Evolutionary conservation across 2,888 invertebrate species (phyloP), one percentile per base, ranked within the genome.

Genomic region (Zelleria hepariella): DNA sequence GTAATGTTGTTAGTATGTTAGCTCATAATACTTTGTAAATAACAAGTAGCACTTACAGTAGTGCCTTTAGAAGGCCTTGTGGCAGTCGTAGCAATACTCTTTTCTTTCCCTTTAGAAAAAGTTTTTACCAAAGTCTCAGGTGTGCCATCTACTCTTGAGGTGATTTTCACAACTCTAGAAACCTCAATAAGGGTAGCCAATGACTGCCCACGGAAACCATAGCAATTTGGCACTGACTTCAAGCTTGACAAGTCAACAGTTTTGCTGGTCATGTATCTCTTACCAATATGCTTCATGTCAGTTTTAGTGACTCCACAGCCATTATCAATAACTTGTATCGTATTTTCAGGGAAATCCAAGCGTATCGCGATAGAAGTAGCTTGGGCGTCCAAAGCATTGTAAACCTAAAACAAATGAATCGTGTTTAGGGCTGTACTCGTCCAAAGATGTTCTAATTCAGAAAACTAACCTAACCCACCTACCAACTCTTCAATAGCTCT

Each of bases 241-340:
- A 93, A 76, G 62, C 91, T 90, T 20, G 76, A 67, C 5, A 91
- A 60, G 60, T 86, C 80, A 51, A 83, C 77, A 67, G 91, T 91
- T 80, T 94, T 94, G 73, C 91, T 94, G 0, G 94, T 93, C 68
- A 90, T 83, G 68, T 93, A 90, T 64, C 91, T 90, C 65, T 85
- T 76, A 15, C 93, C 95, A 56, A 94, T 70, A 24, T 79, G 64
- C 55, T 85, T 71, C 62, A 95, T 82, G 70, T 93, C 90, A 25
- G 78, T 69, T 66, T 82, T 76, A 2, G 78, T 66, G 27, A 96
- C 91, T 2, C 96, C 96, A 66, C 64, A 67, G 1, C 95, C 95
- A 84, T 95, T 94, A 73, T 96, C 96, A 48, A 95, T 88, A 5
- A 95, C 93, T 90, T 94, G 94, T 64, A 96, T 87, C 65, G 87